A percentile compares a stretch with the other conserved stretches of the same genome.
Conservation (phyloP, 2,113 vertebrate genomes). For the Oncorhynchus masou region DNA sequence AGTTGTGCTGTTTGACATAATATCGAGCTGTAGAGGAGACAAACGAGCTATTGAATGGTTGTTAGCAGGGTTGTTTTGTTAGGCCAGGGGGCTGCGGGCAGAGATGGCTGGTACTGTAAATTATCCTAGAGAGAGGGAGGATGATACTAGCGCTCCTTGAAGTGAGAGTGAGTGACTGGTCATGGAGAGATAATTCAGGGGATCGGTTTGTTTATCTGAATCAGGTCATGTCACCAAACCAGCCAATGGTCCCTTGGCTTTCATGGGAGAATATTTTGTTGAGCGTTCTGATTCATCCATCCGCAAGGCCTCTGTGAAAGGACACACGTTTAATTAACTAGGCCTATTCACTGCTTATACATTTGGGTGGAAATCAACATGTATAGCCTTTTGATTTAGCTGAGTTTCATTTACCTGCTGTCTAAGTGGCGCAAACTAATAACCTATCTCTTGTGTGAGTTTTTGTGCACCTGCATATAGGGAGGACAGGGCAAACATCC, state of each 20-base stretch:
- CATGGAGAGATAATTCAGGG: neutral
- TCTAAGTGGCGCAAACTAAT: neutral
- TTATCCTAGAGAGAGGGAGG: constrained; percentile 2
- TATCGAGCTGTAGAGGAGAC: constrained; percentile 47
- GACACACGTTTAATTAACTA: neutral
- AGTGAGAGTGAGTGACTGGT: constrained; percentile 5
- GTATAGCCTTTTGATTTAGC: neutral
- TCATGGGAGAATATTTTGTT: too few species aligned
- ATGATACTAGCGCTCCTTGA: constrained; percentile 24
- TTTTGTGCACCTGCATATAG: neutral
- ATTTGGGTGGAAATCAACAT: neutral
- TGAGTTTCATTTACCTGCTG: neutral
- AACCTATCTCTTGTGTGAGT: neutral
- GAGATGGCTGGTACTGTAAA: constrained; percentile 1
- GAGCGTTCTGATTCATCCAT: neutral
- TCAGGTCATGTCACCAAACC: neutral
- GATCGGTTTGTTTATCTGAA: neutral
- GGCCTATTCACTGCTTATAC: neutral
- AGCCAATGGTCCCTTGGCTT: too few species aligned
- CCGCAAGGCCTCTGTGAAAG: neutral
- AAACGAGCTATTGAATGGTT: constrained; percentile 38
- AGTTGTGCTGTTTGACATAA: neutral
- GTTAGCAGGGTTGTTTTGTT: constrained; percentile 29
- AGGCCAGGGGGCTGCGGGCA: constrained; percentile 30
- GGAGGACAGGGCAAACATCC: neutral